phyloP scores from a whole-genome alignment of 2,888 invertebrate species.

The Microplitis deprimator region DNA sequence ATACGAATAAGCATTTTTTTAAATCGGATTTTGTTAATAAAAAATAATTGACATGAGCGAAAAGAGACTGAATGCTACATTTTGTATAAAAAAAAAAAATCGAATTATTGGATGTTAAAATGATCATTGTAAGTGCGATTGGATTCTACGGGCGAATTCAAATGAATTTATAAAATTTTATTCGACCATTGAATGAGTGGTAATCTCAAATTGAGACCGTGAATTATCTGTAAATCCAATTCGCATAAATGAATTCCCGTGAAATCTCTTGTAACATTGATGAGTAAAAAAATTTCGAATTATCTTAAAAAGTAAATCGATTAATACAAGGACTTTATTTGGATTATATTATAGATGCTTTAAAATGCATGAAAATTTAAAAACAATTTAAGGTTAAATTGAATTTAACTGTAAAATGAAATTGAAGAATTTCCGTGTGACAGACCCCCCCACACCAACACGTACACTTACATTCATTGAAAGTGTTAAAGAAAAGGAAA shows the following conservation, averaged over 20 bases:
- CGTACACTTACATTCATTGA: conserved; percentile 5
- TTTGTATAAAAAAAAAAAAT: too few species aligned
- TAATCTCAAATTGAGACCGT: background rate
- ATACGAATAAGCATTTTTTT: too few species aligned
- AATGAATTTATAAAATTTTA: too few species aligned
- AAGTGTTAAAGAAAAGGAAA: conserved; percentile 9
- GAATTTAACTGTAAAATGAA: conserved; percentile 54
- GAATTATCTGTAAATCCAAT: background rate
- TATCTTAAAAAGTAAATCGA: background rate
- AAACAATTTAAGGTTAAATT: conserved; percentile 61
- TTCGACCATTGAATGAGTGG: background rate
- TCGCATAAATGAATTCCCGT: too few species aligned
- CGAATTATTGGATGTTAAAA: too few species aligned
- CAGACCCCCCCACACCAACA: background rate
- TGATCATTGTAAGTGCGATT: too few species aligned
- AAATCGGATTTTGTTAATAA: too few species aligned
- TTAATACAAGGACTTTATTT: background rate
- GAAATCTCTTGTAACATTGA: too few species aligned
- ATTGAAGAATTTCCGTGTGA: conserved; percentile 30
- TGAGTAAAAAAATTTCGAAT: background rate
- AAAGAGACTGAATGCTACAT: too few species aligned
- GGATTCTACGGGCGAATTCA: too few species aligned
- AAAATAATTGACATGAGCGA: too few species aligned
- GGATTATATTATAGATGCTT: background rate
- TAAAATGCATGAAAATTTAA: conserved; percentile 15